phyloP scores from a whole-genome alignment of 2,797 vertebrate species.

The Rhadinocentrus ornatus region DNA sequence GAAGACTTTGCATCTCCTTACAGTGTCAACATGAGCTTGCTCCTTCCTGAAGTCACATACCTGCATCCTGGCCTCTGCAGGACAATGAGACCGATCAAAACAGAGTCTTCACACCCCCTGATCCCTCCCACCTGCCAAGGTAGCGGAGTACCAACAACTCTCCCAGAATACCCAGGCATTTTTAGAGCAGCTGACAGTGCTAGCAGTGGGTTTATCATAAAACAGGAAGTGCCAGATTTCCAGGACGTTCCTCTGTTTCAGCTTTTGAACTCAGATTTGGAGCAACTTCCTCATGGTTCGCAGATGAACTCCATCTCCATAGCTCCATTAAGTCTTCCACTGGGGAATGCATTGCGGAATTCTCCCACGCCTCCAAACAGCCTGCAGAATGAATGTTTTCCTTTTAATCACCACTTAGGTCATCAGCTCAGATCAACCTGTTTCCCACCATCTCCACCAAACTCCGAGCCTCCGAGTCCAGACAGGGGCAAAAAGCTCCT shows the following conservation, averaged over 20 bases:
- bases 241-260: conserved; percentile 94
- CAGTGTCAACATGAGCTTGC: conserved; percentile 97
- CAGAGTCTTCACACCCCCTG: conserved; percentile 86
- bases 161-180: conserved; percentile 90
- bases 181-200: conserved; percentile 84
- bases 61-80: conserved; percentile 92
- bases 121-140: conserved; percentile 85
- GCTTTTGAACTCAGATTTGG: conserved; percentile 93
- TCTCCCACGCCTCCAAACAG: conserved; percentile 82
- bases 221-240: conserved; percentile 93
- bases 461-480: conserved; percentile 94
- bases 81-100: conserved; percentile 90
- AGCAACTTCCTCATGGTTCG: conserved; percentile 84
- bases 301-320: conserved; percentile 86
- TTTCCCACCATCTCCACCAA: conserved; percentile 94
- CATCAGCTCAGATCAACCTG: conserved; percentile 85
- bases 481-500: conserved; percentile 91
- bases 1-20: conserved; percentile 90
- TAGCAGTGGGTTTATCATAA: conserved; percentile 88
- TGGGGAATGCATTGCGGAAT: conserved; percentile 83
- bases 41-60: conserved; percentile 91
- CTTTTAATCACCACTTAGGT: conserved; percentile 83
- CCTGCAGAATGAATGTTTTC: conserved; percentile 82
- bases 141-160: conserved; percentile 74
- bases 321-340: conserved; percentile 83